These are phyloP conservation scores for Rhopalosiphum padi DNA, from an alignment of 1,140 invertebrate genomes.

Conservation along the genomic window DNA sequence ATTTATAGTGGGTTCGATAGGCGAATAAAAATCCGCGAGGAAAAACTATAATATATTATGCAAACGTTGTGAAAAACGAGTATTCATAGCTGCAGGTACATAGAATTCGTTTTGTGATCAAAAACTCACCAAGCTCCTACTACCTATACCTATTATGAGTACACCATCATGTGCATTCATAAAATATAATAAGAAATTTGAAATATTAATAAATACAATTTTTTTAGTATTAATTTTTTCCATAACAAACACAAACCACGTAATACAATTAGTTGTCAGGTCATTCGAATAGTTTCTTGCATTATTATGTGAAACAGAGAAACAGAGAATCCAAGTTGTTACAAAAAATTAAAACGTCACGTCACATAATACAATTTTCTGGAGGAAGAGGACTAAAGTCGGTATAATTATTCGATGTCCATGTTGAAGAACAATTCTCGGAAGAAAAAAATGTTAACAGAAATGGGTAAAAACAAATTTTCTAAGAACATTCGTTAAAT, in stretches of 20 bases:
- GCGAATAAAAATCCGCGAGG: neutral
- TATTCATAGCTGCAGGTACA: neutral
- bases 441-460: neutral
- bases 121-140: neutral
- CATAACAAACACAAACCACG: neutral
- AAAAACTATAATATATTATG: neutral
- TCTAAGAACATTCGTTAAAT: neutral
- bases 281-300: neutral
- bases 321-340: no score
- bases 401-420: neutral
- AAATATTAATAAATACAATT: neutral
- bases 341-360: no score
- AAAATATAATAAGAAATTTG: neutral
- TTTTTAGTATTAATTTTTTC: neutral
- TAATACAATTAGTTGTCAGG: neutral
- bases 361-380: neutral
- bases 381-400: no score
- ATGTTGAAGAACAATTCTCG: neutral
- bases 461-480: neutral
- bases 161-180: neutral
- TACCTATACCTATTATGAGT: neutral
- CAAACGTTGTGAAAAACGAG: neutral
- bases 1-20: neutral
- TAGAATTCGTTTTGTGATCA: neutral
- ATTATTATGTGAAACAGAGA: no score